Base-by-base conservation (phyloP, 2,797 vertebrate genomes). In the Sebastes paucispinis region DNA sequence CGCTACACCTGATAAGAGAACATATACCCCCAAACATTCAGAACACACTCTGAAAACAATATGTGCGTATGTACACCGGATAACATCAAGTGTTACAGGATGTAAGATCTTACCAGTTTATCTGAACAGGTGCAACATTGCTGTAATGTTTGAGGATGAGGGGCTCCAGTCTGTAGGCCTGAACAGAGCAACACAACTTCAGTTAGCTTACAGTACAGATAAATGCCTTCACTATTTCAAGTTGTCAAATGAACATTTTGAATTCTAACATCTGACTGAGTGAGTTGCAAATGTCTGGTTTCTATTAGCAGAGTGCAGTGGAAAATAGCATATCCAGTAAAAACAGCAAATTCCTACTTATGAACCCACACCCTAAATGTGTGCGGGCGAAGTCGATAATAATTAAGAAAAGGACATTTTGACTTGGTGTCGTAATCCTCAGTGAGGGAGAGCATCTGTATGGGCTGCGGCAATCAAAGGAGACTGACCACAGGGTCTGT, bases 121-220 rank as follows among this genome's bases (percentile, higher is more conserved):
- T 99, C 89, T 99, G 98, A 58, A 98, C 96, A 1, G 98, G 98
- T 0, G 97, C 94, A 69, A 99, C 94, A 92, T 99, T 99, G 96
- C 96, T 99, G 93, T 99, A 99, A 93, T 99, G 98, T 75, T 98
- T 99, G 83, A 99, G 93, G 88, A 99, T 97, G 81, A 99, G 96
- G 2, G 98, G 98, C 89, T 99, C 98, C 94, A 99, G 93, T 83
- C 98, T 96, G 88, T 99, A 99, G 83, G 98, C 98, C 98, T 99
- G 87, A 2, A 79, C 82, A 83, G 5, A 73, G 31, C 6, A 84
- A 84, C 6, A 39, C 32, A 59, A 73, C 22, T 29, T 43, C 6
- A 65, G 27, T 84, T 69, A 75, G 10, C 12, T 27, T 3, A 43
- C 12, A 67, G 2, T 29, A 47, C 9, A 39, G 6, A 73, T 2